phyloP scores from a whole-genome alignment of 2,888 invertebrate genomes.

The Brenthis daphne region DNA sequence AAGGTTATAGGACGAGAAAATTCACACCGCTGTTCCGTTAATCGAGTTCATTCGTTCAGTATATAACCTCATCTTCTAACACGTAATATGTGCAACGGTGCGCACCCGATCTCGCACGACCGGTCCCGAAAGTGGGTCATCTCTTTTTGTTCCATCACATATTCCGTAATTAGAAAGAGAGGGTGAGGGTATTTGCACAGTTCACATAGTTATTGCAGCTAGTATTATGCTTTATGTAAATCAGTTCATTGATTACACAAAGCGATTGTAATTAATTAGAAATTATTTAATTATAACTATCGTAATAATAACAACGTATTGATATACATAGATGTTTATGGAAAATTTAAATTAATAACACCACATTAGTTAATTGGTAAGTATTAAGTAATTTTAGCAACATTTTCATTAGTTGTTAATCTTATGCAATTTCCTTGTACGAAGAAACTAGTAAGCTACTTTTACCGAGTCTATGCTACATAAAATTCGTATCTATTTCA shows the following conservation, averaged over 20 bases:
- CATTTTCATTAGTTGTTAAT: too few relatives aligned
- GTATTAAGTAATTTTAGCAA: too few relatives aligned
- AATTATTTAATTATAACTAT: neutral
- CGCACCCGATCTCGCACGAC: conserved; percentile 79
- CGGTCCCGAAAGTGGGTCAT: conserved; percentile 80
- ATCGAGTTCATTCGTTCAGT: conserved; percentile 56
- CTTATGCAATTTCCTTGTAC: too few relatives aligned
- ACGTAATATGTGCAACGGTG: conserved; percentile 80
- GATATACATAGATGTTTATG: too few relatives aligned
- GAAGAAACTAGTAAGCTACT: too few relatives aligned
- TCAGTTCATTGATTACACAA: conserved; percentile 47
- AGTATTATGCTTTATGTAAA: conserved; percentile 52
- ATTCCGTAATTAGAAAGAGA: conserved; percentile 81
- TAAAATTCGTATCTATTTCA: too few relatives aligned
- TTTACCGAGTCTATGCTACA: too few relatives aligned
- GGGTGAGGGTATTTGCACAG: conserved; percentile 53
- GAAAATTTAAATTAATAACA: too few relatives aligned
- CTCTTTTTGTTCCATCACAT: conserved; percentile 81
- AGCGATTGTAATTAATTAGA: conserved; percentile 24
- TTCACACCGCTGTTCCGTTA: conserved; percentile 80
- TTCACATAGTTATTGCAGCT: conserved; percentile 49
- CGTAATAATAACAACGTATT: too few relatives aligned
- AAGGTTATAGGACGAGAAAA: conserved; percentile 79
- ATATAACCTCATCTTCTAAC: conserved; percentile 76
- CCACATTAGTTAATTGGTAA: too few relatives aligned